Evolutionary conservation across 2,113 vertebrate genomes (phyloP).

Genomic region (Nyctibius bracteatus): DNA sequence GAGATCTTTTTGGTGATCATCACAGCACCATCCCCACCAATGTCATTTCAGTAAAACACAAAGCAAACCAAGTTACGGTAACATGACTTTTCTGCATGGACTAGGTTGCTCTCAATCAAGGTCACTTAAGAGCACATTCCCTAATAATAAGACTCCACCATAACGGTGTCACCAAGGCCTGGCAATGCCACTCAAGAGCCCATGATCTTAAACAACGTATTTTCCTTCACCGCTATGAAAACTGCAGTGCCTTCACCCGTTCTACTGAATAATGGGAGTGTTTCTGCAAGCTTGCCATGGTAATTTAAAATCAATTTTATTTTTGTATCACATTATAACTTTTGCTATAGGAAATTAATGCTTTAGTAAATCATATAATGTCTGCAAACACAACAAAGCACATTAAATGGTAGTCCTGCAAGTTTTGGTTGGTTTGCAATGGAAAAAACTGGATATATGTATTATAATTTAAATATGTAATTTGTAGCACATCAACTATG

Average conservation of each 20-base stretch:
- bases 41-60: not conserved
- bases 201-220: not conserved
- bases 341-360: slow-evolving; percentile 54
- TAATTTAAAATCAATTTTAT: slow-evolving; percentile 61
- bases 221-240: not conserved
- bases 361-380: slow-evolving; percentile 27
- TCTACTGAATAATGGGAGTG: slow-evolving; percentile 16
- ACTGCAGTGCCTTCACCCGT: not conserved
- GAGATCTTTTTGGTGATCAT: not conserved
- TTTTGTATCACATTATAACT: slow-evolving; percentile 31
- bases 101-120: not conserved
- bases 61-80: not conserved
- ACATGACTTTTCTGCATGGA: rapidly evolving
- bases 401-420: not conserved
- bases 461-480: not conserved
- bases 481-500: not conserved
- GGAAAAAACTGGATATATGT: not conserved
- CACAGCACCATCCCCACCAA: not conserved
- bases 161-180: not conserved
- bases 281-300: slow-evolving; percentile 41
- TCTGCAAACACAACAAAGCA: not conserved
- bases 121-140: not conserved
- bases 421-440: not conserved
- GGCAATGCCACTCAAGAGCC: not conserved
- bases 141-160: not conserved